Base-by-base conservation (phyloP, 1,140 invertebrate genomes). In the Drosophila lini region DNA sequence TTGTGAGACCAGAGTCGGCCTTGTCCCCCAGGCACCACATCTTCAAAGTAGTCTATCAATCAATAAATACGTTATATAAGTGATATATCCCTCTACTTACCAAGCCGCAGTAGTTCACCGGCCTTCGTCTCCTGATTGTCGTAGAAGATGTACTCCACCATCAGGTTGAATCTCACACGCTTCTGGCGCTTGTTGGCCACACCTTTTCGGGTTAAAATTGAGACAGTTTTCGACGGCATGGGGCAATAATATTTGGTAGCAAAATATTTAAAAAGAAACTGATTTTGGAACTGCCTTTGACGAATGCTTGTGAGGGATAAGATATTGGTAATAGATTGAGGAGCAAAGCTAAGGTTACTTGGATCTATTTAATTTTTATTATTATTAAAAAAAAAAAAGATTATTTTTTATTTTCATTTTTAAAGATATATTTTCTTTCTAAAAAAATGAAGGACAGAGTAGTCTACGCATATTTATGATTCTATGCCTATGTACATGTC, bases 111-210 rank as follows among this genome's bases (percentile, higher is more conserved):
- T 52, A 47, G 7, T 40, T n/a, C 5, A 42, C 3, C 3, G 50
- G 13, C 16, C 3, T 7, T 52, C 22, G 36, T 40, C 7, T 61
- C 22, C 47, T 56, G 10, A n/a, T 41, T n/a, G 28, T 19, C 16
- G 40, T 73, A 83, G 8, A 40, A 55, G 13, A 32, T 55, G 42
- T 52, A 61, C 28, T 80, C 40, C 5, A 80, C 62, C 31, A 60
- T 48, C 15, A 68, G 56, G n/a, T 85, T 59, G 13, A 85, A 84
- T 3, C 42, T 60, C 0, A 84, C 81, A 1, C 31, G 40, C 10
- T 84, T 84, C 28, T 19, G 0, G 19, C 19, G 19, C 19, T 19
- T 19, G 19, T 19, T 19, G 19, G 19, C 6, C 22, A 7, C 3
- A 22, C 3, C 13, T 13, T 9, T 25, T 48, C 2, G 3, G n/a